phyloP scores from a whole-genome alignment of 2,797 vertebrate genomes.

The Sebastes reedi region DNA sequence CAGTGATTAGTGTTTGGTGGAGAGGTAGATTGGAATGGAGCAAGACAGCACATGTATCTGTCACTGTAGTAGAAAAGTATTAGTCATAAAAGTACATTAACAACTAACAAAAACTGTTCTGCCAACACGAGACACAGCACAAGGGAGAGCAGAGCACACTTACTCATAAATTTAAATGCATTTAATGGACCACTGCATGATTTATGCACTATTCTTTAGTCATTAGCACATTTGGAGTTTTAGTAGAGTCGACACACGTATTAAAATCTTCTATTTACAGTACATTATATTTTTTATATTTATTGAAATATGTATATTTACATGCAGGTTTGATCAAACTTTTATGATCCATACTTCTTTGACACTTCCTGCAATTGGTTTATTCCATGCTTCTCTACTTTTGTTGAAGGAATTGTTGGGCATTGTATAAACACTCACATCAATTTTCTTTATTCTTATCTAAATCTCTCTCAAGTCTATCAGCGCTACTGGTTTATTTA shows the following conservation, averaged over 20 bases:
- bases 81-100: background rate
- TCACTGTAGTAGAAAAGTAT: background rate
- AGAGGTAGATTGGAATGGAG: background rate
- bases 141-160: background rate
- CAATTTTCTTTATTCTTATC: slow-evolving; percentile 11
- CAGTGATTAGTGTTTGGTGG: background rate
- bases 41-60: background rate
- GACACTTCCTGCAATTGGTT: background rate
- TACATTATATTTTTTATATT: background rate
- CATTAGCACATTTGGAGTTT: background rate
- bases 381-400: background rate
- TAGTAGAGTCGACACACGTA: background rate
- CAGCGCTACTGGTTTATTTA: slow-evolving; percentile 32
- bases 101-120: slow-evolving; percentile 1
- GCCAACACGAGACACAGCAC: background rate
- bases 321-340: background rate
- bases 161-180: background rate
- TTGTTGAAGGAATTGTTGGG: background rate
- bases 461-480: background rate
- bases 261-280: background rate
- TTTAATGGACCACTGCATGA: slow-evolving; percentile 3
- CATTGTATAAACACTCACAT: background rate
- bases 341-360: background rate
- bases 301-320: background rate
- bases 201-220: background rate